Evolutionary conservation across 1,140 invertebrate genomes (phyloP).

Genomic region (Anadara kagoshimensis): DNA sequence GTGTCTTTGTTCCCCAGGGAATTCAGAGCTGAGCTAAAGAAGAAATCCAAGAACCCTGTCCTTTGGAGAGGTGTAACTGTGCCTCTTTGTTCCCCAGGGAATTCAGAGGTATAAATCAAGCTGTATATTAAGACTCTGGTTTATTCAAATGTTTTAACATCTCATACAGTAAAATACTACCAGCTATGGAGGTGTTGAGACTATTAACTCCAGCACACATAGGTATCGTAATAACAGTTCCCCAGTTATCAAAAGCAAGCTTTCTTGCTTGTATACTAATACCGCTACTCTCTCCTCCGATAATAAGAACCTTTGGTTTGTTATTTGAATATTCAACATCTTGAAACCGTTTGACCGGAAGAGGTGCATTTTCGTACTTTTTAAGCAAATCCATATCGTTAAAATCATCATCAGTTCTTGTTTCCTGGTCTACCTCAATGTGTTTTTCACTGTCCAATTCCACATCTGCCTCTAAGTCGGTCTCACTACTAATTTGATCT

Average conservation of each 20-base stretch:
- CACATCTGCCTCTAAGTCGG: too few relatives aligned
- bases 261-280: constrained; percentile 82
- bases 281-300: constrained; percentile 93
- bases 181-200: constrained; percentile 87
- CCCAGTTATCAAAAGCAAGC: constrained; percentile 77
- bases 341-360: constrained; percentile 36
- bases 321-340: constrained; percentile 72
- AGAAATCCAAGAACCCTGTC: too few relatives aligned
- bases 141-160: constrained; percentile 81
- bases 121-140: not conserved
- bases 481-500: not conserved
- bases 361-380: constrained; percentile 51
- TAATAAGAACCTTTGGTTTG: constrained; percentile 80
- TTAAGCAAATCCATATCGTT: constrained; percentile 32
- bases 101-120: too few relatives aligned
- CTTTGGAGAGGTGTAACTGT: too few relatives aligned
- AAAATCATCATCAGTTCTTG: constrained; percentile 18
- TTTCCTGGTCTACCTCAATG: not conserved
- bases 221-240: constrained; percentile 79
- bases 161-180: constrained; percentile 90
- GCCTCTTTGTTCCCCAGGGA: too few relatives aligned
- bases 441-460: not conserved
- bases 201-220: constrained; percentile 86
- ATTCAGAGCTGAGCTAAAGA: too few relatives aligned
- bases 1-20: too few relatives aligned